These are phyloP conservation scores for Penaeus indicus DNA, from an alignment of 1,140 invertebrate genomes.

Conservation along the genomic window DNA sequence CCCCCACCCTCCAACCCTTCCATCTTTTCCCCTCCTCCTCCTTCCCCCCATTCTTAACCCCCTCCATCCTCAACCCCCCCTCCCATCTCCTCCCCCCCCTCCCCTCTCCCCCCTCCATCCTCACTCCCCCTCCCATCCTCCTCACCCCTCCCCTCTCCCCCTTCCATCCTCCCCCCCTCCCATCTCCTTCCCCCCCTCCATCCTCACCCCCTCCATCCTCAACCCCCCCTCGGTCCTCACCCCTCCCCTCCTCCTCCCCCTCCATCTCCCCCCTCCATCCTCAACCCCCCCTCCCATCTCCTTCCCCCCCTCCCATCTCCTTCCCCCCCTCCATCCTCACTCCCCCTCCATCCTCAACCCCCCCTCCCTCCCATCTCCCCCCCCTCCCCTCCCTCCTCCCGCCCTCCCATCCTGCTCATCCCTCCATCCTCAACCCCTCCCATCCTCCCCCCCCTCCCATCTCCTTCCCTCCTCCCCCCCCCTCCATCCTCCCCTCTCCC, in stretches of 20 bases:
- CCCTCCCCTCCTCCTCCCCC: too few relatives aligned
- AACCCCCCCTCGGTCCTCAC: too few relatives aligned
- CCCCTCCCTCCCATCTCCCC: neutral
- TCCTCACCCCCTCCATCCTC: too few relatives aligned
- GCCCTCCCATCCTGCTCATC: neutral
- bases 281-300: too few relatives aligned
- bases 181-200: neutral
- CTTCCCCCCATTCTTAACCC: neutral
- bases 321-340: neutral
- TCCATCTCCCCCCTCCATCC: too few relatives aligned
- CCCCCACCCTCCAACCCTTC: neutral
- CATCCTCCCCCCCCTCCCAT: neutral
- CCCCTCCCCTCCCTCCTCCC: neutral
- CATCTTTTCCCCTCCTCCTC: neutral
- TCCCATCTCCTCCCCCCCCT: neutral
- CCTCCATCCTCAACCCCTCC: neutral
- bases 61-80: constrained; percentile 4
- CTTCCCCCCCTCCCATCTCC: neutral
- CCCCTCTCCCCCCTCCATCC: neutral
- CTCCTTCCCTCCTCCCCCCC: too few relatives aligned
- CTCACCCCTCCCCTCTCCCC: neutral
- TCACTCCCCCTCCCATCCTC: neutral
- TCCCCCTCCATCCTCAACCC: neutral
- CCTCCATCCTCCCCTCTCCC: too few relatives aligned
- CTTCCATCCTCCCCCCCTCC: neutral